Evolutionary conservation across 2,888 invertebrate genomes (phyloP).

Genomic region (Brachylomia viminalis): DNA sequence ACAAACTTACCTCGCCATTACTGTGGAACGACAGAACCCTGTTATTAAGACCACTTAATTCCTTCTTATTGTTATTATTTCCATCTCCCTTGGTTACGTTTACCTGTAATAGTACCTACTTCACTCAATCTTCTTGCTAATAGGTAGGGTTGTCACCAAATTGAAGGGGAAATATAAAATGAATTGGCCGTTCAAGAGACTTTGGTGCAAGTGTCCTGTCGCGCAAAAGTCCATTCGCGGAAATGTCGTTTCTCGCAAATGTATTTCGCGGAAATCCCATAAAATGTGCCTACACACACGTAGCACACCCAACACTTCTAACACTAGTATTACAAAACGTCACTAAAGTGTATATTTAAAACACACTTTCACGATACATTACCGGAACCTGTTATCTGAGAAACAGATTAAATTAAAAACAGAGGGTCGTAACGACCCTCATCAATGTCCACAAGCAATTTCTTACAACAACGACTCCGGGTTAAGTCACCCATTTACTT

Average conservation of each 20-base stretch:
- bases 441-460: constrained; percentile 60
- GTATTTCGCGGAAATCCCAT: too few species aligned
- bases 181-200: neutral
- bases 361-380: constrained; percentile 34
- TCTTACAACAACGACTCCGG: constrained; percentile 54
- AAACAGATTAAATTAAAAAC: constrained; percentile 61
- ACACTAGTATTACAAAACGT: neutral
- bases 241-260: too few species aligned
- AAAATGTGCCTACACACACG: too few species aligned
- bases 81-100: constrained; percentile 55
- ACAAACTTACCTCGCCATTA: constrained; percentile 56
- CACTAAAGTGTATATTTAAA: constrained; percentile 14
- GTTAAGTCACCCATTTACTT: constrained; percentile 62
- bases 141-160: constrained; percentile 49
- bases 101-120: constrained; percentile 64
- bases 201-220: too few species aligned
- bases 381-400: constrained; percentile 42
- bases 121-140: constrained; percentile 57
- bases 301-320: too few species aligned
- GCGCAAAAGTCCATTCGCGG: too few species aligned
- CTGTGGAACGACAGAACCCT: constrained; percentile 36
- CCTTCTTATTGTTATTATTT: constrained; percentile 68
- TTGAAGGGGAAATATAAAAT: neutral
- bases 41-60: constrained; percentile 65
- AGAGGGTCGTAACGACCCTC: constrained; percentile 56